These are phyloP conservation scores for Oscheius sp. DNA, from an alignment of 1,140 invertebrate genomes.

Conservation along the genomic window DNA sequence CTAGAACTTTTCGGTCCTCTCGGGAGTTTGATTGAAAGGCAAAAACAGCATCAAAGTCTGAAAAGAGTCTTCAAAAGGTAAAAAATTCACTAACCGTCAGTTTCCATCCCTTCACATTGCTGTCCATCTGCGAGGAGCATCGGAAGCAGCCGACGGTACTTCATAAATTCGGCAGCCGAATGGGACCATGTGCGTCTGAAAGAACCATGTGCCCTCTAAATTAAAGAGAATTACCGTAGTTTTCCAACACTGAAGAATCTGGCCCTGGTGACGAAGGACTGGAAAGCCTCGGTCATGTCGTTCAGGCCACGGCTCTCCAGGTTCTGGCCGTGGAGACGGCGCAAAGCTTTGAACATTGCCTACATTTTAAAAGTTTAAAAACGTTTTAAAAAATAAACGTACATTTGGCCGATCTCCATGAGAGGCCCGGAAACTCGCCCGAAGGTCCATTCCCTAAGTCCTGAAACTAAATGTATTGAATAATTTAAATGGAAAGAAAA, in stretches of 20 bases:
- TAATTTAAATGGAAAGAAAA: too few species aligned
- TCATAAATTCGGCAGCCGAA: slow-evolving; percentile 61
- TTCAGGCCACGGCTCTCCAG: slow-evolving; percentile 57
- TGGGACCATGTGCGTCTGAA: slow-evolving; percentile 60
- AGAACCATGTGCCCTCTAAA: not conserved
- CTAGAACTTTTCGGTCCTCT: slow-evolving; percentile 53
- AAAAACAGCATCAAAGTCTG: slow-evolving; percentile 49
- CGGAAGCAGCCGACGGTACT: slow-evolving; percentile 56
- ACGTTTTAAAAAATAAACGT: too few species aligned
- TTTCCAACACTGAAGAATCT: slow-evolving; percentile 56
- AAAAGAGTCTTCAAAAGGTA: slow-evolving; percentile 32
- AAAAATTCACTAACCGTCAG: slow-evolving; percentile 49
- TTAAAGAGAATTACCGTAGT: slow-evolving; percentile 39
- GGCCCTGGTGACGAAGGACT: slow-evolving; percentile 57
- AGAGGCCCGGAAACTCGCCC: not conserved
- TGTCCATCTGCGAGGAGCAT: slow-evolving; percentile 59
- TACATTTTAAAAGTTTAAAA: slow-evolving; percentile 17
- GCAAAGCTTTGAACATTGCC: slow-evolving; percentile 57
- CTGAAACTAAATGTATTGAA: not conserved
- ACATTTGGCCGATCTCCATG: not conserved
- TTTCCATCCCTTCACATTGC: slow-evolving; percentile 47
- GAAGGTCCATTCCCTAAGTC: not conserved
- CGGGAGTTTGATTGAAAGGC: slow-evolving; percentile 36
- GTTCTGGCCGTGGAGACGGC: slow-evolving; percentile 59
- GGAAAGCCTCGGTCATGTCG: slow-evolving; percentile 60